These are phyloP conservation scores for Rhynchotus rufescens DNA, from an alignment of 2,797 vertebrate species.

Conservation along the genomic window DNA sequence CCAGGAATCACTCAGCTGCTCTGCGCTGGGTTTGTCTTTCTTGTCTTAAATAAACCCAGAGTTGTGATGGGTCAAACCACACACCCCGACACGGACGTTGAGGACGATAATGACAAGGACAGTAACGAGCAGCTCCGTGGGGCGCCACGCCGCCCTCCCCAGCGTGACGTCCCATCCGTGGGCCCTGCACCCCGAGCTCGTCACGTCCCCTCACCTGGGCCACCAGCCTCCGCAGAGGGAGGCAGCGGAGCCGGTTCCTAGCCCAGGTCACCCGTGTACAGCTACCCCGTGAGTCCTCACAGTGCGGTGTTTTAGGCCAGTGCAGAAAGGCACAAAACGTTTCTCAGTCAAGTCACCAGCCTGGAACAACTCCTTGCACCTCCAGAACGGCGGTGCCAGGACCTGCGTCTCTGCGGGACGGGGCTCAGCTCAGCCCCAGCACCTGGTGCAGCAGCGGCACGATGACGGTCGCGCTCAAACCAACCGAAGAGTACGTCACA, in stretches of 20 bases:
- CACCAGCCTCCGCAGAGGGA: not conserved
- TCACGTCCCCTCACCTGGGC: rapidly evolving
- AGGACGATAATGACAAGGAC: not conserved
- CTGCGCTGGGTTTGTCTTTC: not conserved
- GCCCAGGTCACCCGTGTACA: not conserved
- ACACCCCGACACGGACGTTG: not conserved
- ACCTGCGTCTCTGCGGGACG: rapidly evolving
- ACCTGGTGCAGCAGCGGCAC: slow-evolving; percentile 85
- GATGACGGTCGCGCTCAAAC: slow-evolving; percentile 85
- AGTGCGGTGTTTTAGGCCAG: not conserved
- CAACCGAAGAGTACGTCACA: slow-evolving; percentile 87
- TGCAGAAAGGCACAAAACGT: slow-evolving; percentile 41
- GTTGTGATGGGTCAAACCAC: not conserved
- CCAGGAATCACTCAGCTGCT: not conserved
- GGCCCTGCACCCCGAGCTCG: not conserved
- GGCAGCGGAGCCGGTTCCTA: not conserved
- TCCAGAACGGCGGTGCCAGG: not conserved
- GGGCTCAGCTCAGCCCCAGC: slow-evolving; percentile 84
- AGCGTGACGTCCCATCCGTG: rapidly evolving
- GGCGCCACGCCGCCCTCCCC: rapidly evolving
- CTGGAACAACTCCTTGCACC: rapidly evolving
- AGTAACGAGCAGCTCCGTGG: not conserved
- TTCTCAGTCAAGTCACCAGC: not conserved
- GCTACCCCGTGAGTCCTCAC: not conserved
- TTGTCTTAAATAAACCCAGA: not conserved